Evolutionary conservation across 2,888 invertebrate genomes (phyloP).

Genomic region (Caprella mutica): DNA sequence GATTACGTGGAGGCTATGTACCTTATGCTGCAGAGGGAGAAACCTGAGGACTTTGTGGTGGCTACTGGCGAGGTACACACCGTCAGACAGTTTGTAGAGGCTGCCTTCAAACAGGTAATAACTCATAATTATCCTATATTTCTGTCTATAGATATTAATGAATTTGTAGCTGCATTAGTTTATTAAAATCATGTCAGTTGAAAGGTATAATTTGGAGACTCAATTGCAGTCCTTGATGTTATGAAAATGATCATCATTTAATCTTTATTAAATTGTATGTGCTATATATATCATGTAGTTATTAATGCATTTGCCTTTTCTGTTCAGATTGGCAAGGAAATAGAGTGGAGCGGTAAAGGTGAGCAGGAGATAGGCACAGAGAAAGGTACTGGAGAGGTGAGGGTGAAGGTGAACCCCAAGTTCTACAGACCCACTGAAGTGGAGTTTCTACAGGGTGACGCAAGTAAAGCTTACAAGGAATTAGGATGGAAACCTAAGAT

Average conservation of each 20-base stretch:
- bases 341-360: constrained; percentile 80
- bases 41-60: constrained; percentile 91
- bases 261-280: not conserved
- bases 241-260: too few relatives aligned
- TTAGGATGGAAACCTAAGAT: constrained; percentile 82
- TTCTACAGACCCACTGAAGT: constrained; percentile 98
- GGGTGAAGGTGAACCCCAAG: constrained; percentile 81
- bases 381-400: constrained; percentile 56
- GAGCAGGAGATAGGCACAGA: constrained; percentile 68
- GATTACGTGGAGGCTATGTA: constrained; percentile 99
- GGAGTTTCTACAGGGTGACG: constrained; percentile 82
- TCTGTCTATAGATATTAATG: too few relatives aligned
- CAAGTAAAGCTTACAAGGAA: constrained; percentile 73
- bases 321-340: constrained; percentile 58
- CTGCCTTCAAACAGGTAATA: constrained; percentile 56
- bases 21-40: constrained; percentile 90
- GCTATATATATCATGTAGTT: not conserved
- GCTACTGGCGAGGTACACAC: constrained; percentile 91
- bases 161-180: too few relatives aligned
- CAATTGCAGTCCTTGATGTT: too few relatives aligned
- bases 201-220: too few relatives aligned
- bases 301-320: not conserved
- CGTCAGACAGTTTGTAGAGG: constrained; percentile 91
- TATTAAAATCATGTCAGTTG: too few relatives aligned
- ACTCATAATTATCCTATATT: too few relatives aligned